These are phyloP conservation scores for Altica lythri DNA, from an alignment of 2,888 invertebrate species.

Conservation along the genomic window DNA sequence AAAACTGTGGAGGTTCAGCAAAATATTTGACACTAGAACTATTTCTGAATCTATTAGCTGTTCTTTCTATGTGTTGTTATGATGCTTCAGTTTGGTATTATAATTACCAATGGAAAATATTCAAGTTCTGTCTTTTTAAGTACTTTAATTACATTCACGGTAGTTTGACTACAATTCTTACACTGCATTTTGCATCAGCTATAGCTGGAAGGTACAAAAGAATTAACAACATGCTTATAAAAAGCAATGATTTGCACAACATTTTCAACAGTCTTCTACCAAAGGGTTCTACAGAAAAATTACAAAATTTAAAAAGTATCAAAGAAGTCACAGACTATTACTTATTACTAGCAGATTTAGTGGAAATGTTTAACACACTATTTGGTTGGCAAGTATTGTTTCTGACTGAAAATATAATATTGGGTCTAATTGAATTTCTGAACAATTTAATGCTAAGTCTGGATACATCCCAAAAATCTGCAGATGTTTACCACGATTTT, in stretches of 20 bases:
- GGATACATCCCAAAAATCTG: conserved; percentile 19
- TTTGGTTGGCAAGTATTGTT: conserved; percentile 36
- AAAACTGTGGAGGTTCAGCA: background rate
- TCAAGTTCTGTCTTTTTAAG: conserved; percentile 22
- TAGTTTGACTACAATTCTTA: conserved; percentile 23
- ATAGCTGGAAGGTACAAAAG: conserved; percentile 27
- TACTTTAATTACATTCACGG: conserved; percentile 26
- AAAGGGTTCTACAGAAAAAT: conserved; percentile 13
- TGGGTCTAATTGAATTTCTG: conserved; percentile 23
- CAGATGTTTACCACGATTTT: conserved; percentile 23
- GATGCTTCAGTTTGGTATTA: conserved; percentile 28
- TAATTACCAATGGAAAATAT: conserved; percentile 23
- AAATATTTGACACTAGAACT: conserved; percentile 19
- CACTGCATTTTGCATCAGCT: conserved; percentile 31
- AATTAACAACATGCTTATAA: conserved; percentile 29
- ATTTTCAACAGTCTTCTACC: conserved; percentile 30
- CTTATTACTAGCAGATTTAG: conserved; percentile 30
- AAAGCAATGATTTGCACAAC: conserved; percentile 29
- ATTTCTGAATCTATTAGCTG: conserved; percentile 13
- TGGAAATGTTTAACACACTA: conserved; percentile 34
- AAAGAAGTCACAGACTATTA: conserved; percentile 34
- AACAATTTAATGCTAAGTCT: conserved; percentile 29
- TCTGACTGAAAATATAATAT: conserved; percentile 28
- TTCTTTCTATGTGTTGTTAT: conserved; percentile 26
- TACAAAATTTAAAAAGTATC: conserved; percentile 31